Evolutionary conservation across 2,113 vertebrate genomes (phyloP).

Genomic region (Morone chrysops): DNA sequence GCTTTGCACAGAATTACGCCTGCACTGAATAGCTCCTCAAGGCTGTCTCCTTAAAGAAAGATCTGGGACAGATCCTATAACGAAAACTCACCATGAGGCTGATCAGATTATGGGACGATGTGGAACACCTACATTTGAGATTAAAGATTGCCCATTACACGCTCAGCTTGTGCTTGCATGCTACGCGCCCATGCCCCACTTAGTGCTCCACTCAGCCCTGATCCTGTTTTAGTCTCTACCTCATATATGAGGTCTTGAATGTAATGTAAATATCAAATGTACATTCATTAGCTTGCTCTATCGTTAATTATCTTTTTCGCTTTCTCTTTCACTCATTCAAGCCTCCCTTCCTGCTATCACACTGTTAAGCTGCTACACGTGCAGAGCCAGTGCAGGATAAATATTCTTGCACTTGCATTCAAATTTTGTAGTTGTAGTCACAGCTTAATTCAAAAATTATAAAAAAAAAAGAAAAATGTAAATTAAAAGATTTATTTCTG

Average conservation of each 20-base stretch:
- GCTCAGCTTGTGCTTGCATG: constrained; percentile 56
- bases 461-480: no score
- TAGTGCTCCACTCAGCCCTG: constrained; percentile 48
- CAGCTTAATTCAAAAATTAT: no score
- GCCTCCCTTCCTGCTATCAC: background rate
- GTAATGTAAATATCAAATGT: constrained; percentile 58
- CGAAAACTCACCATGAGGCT: constrained; percentile 72
- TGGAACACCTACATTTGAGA: constrained; percentile 78
- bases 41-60: constrained; percentile 66
- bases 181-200: constrained; percentile 55
- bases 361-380: background rate
- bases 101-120: constrained; percentile 77
- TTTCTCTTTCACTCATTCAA: background rate
- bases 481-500: no score
- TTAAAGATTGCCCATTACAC: constrained; percentile 77
- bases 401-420: background rate
- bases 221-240: constrained; percentile 61
- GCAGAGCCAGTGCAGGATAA: background rate
- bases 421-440: background rate
- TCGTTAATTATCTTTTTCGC: background rate
- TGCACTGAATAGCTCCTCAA: constrained; percentile 46
- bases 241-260: constrained; percentile 52
- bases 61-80: constrained; percentile 75
- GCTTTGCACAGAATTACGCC: constrained; percentile 51
- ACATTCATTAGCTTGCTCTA: constrained; percentile 26